Percentiles rank a stretch among this genome's conserved stretches.
Evolutionary conservation across 2,888 invertebrate species (phyloP).

Genomic region (Cantharis nigra): DNA sequence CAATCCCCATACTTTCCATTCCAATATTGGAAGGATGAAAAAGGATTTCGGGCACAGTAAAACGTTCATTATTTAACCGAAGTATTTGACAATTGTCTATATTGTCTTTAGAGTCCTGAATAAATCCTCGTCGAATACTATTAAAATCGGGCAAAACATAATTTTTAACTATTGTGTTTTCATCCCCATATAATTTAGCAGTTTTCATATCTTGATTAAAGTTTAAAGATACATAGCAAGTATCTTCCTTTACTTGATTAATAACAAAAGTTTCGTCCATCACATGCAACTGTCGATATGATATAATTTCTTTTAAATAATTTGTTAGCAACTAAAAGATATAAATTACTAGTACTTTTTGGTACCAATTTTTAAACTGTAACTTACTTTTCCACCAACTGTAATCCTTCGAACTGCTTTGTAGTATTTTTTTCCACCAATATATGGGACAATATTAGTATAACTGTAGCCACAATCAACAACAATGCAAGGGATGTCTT

Average conservation of each 20-base stretch:
- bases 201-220: conserved; percentile 80
- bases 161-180: conserved; percentile 78
- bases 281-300: conserved; percentile 94
- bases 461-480: conserved; percentile 96
- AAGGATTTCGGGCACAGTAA: conserved; percentile 91
- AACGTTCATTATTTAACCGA: conserved; percentile 89
- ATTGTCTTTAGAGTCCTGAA: conserved; percentile 43
- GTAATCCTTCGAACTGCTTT: conserved; percentile 82
- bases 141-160: conserved; percentile 98
- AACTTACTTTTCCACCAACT: conserved; percentile 87
- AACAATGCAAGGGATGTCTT: conserved; percentile 60
- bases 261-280: conserved; percentile 99
- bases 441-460: conserved; percentile 91
- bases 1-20: conserved; percentile 87
- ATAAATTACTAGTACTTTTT: background rate
- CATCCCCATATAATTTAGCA: conserved; percentile 63
- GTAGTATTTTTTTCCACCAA: conserved; percentile 65
- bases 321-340: conserved; percentile 72
- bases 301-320: conserved; percentile 95
- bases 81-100: conserved; percentile 69
- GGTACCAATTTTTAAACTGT: background rate
- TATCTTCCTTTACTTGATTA: conserved; percentile 97
- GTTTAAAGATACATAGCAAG: conserved; percentile 88
- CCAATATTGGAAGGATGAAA: conserved; percentile 96
- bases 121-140: conserved; percentile 76